phyloP scores from a whole-genome alignment of 2,113 vertebrate genomes.

The Pterophyllum scalare region DNA sequence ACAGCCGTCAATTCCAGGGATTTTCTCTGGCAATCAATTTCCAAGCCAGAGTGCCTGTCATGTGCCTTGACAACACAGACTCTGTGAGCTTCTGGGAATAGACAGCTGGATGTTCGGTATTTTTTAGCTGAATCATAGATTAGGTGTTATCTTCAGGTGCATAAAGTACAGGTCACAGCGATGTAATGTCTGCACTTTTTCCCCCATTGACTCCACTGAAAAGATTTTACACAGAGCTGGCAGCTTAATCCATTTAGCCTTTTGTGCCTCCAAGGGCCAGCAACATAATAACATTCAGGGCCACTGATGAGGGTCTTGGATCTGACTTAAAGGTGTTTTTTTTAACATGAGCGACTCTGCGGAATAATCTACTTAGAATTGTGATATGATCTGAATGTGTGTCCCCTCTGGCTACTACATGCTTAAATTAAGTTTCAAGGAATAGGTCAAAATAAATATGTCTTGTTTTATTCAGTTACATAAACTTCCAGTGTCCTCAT shows the following conservation, averaged over 20 bases:
- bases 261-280: slow-evolving; percentile 7
- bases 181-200: slow-evolving; percentile 33
- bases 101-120: slow-evolving; percentile 36
- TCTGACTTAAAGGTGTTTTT: slow-evolving; percentile 31
- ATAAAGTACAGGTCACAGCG: slow-evolving; percentile 33
- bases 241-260: slow-evolving; percentile 43
- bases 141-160: slow-evolving; percentile 61
- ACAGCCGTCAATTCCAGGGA: slow-evolving; percentile 34
- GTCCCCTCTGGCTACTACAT: slow-evolving; percentile 12
- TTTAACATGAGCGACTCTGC: neutral
- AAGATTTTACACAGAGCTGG: slow-evolving; percentile 33
- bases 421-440: slow-evolving; percentile 29
- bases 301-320: slow-evolving; percentile 27
- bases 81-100: slow-evolving; percentile 38
- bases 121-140: slow-evolving; percentile 55
- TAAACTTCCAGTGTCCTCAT: neutral
- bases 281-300: slow-evolving; percentile 27
- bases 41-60: slow-evolving; percentile 52
- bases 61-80: slow-evolving; percentile 54
- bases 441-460: slow-evolving; percentile 48
- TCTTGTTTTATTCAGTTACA: slow-evolving; percentile 25
- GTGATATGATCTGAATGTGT: slow-evolving; percentile 7
- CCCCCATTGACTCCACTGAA: neutral
- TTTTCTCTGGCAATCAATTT: slow-evolving; percentile 64
- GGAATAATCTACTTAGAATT: slow-evolving; percentile 19